A percentile compares a stretch with the other conserved stretches of the same genome.
These are phyloP conservation scores for Phenganax marumi DNA, from an alignment of 92 coral and sea anemone species.

Conservation along the genomic window DNA sequence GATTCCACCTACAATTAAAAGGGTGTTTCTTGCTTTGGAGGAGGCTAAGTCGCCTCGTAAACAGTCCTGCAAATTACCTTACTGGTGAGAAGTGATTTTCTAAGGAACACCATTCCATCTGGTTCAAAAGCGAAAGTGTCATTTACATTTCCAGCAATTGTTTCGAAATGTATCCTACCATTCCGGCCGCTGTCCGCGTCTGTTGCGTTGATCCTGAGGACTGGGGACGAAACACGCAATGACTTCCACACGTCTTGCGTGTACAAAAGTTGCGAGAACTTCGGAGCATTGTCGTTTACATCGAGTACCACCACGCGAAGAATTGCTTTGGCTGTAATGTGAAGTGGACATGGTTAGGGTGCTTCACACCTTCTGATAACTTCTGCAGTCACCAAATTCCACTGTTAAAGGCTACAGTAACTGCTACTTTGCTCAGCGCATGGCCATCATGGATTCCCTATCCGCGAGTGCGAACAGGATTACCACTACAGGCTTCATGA, in stretches of 20 bases:
- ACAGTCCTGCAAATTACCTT: not conserved
- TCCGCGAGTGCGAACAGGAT: too few species aligned
- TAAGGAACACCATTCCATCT: constrained; percentile 28
- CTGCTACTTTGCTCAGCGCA: too few species aligned
- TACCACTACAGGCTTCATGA: too few species aligned
- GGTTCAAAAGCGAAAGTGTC: constrained; percentile 23
- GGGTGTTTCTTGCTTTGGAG: too few species aligned
- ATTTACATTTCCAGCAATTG: constrained; percentile 26
- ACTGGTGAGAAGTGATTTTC: not conserved
- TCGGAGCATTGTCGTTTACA: constrained; percentile 32
- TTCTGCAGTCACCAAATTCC: not conserved
- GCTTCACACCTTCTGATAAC: not conserved
- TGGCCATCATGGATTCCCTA: too few species aligned
- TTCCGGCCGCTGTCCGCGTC: constrained; percentile 23
- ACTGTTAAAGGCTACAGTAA: too few species aligned
- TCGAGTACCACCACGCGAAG: constrained; percentile 26
- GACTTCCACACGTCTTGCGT: constrained; percentile 38
- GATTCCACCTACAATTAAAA: too few species aligned
- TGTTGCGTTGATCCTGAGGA: constrained; percentile 31
- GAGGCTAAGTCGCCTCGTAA: too few species aligned
- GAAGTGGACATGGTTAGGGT: not conserved
- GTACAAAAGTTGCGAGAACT: constrained; percentile 19
- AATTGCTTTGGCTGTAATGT: constrained; percentile 23
- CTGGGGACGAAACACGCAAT: constrained; percentile 9
- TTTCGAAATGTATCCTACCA: constrained; percentile 8